Base-by-base conservation (phyloP, 2,113 vertebrate genomes). In the Vanacampus margaritifer region DNA sequence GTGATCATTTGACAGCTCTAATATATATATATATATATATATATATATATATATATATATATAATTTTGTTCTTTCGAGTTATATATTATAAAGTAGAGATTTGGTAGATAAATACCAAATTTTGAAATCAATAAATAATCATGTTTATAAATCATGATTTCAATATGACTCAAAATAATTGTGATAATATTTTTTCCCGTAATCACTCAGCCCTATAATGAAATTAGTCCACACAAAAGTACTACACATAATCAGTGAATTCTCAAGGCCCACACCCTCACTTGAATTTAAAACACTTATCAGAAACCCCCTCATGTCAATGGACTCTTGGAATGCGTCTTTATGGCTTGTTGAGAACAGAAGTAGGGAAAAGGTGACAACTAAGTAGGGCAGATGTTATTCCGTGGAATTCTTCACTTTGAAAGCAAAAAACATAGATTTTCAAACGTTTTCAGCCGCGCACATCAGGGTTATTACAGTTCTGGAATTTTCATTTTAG, bases 351-450 rank as follows among this genome's bases (percentile, higher is more conserved):
- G 48, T 65, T 43, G 53, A 14, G 68, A 32, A 63, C 0, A 69
- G 37, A 46, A 65, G 54, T 2, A 19, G 10, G 24, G 51, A 62
- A 64, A 64, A 41, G 58, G 70, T 61, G 64, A 67, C 7, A 24
- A 28, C 11, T 54, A 26, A 61, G 41, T 28, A 74, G 57, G 23
- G 71, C 74, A 76, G 68, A 76, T 68, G 51, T 79, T 4, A 17
- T 13, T 51, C 14, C 41, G 21, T 56, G 19, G 3, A 39, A 6
- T 68, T 46, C 36, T 53, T 10, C 36, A 56, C 10, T 72, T 71
- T 28, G 60, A 3, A 50, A 54, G 46, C 26, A 65, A 56, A 72
- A 73, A 50, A 5, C 24, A 37, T 53, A 41, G 13, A 70, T 63
- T 63, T 67, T 71, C n/a, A 67, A 39, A 57, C 66, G 28, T 11